Evolutionary conservation across 2,888 invertebrate genomes (phyloP).

Genomic region (Macaria liturata): DNA sequence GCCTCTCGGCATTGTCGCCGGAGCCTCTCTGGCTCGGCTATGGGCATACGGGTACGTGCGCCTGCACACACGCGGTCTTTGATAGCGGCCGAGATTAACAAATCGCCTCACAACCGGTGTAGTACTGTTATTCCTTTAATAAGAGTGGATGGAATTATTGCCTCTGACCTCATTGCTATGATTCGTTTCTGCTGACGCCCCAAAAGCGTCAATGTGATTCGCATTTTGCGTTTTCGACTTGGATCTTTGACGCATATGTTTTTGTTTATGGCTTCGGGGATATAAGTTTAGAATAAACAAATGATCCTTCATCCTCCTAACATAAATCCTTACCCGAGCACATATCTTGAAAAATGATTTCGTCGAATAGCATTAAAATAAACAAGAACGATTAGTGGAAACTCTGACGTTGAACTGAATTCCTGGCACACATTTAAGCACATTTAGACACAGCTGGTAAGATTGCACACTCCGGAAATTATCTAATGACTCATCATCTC

Average conservation of each 20-base stretch:
- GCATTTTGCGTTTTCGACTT: too few relatives aligned
- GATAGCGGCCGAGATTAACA: slow-evolving; percentile 54
- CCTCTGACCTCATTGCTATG: too few relatives aligned
- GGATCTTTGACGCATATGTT: not conserved
- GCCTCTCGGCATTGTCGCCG: slow-evolving; percentile 75
- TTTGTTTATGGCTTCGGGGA: not conserved
- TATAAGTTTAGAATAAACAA: not conserved
- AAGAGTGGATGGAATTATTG: not conserved
- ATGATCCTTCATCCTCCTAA: not conserved
- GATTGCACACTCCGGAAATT: slow-evolving; percentile 67
- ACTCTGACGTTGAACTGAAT: slow-evolving; percentile 41
- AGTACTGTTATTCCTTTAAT: slow-evolving; percentile 1
- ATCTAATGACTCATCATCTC: slow-evolving; percentile 62
- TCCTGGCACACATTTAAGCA: slow-evolving; percentile 61
- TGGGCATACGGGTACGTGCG: slow-evolving; percentile 61
- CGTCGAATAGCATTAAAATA: slow-evolving; percentile 24
- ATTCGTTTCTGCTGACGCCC: too few relatives aligned
- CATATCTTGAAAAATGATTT: slow-evolving; percentile 18
- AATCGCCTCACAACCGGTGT: slow-evolving; percentile 37
- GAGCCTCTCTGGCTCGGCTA: slow-evolving; percentile 58
- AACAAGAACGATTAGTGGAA: slow-evolving; percentile 34
- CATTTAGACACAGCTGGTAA: slow-evolving; percentile 73
- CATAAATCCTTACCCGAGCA: slow-evolving; percentile 1
- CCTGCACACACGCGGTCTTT: slow-evolving; percentile 52
- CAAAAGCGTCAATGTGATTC: too few relatives aligned